Percentiles rank a stretch among this genome's conserved stretches.
phyloP scores from a whole-genome alignment of 2,888 invertebrate species.

The Amiota communis region DNA sequence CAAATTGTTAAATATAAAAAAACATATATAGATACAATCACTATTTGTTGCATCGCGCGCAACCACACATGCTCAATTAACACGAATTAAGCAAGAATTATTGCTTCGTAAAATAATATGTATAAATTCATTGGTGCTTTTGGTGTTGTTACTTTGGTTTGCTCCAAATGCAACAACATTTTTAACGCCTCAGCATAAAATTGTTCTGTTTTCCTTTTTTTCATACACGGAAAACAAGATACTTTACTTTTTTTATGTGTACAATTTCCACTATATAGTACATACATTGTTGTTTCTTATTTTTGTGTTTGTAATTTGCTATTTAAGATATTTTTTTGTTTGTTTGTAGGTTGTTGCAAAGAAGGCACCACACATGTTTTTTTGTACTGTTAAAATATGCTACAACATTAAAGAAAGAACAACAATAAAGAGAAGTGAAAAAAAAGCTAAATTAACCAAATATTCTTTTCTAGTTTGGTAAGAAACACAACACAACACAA shows the following conservation, averaged over 20 bases:
- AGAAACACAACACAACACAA: constrained; percentile 19
- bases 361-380: constrained; percentile 55
- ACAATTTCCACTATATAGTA: background rate
- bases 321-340: constrained; percentile 9
- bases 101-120: constrained; percentile 6
- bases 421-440: constrained; percentile 21
- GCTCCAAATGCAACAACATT: constrained; percentile 37
- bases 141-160: too few species aligned
- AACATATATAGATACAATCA: constrained; percentile 8
- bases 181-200: constrained; percentile 61
- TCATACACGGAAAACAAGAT: constrained; percentile 37
- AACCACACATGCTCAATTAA: constrained; percentile 60
- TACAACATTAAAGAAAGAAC: constrained; percentile 41
- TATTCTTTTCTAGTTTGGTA: constrained; percentile 41
- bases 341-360: constrained; percentile 24
- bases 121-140: too few species aligned
- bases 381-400: constrained; percentile 35
- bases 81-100: constrained; percentile 61
- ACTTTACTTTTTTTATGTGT: constrained; percentile 30
- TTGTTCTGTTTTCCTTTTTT: constrained; percentile 6
- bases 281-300: background rate
- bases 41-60: constrained; percentile 53
- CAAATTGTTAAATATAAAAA: background rate
- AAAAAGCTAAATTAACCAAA: constrained; percentile 38
- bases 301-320: background rate